Evolutionary conservation across 2,113 vertebrate species (phyloP), one percentile per base, ranked within the genome.

Genomic region (Ptilonorhynchus violaceus): DNA sequence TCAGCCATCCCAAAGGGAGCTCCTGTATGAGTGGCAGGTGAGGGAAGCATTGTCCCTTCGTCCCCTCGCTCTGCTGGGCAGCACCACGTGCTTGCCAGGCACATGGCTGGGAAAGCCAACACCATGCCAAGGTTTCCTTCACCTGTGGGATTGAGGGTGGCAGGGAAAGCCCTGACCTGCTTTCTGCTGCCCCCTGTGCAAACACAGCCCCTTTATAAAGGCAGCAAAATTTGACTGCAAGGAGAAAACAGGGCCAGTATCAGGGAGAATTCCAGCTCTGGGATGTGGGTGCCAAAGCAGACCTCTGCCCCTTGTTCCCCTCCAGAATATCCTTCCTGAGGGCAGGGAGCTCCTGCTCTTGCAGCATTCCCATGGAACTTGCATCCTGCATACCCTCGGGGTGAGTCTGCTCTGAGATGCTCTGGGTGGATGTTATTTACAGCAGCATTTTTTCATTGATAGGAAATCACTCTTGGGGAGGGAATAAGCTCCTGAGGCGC

Each of bases 41-140:
- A n/a, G 39, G n/a, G n/a, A n/a, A 68, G 30, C 50, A 1, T 12
- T 4, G 9, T 81, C 68, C 44, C 59, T 58, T 79, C 0, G 0
- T 89, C 42, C 47, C 46, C 42, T 55, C 1, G 1, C 75, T 44
- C 28, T 60, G n/a, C 67, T 12, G 3, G 30, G 59, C 28, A 31
- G 22, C 9, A 21, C 70, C 15, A 2, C 12, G 44, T 35, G 46
- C 21, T 46, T 21, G 47, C 31, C 1, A 9, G 63, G 15, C 5
- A 2, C 6, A 1, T 11, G 74, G 22, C 9, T 3, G 3, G 42
- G 39, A 73, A 13, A 59, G 35, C 35, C 0, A 0, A 7, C 0
- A 0, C 47, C 3, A 2, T 12, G 52, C 27, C 0, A 0, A 44
- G 92, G 23, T 39, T 93, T 74, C 41, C 41, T 46, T 42, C 6